Base-by-base conservation (phyloP, 23 tunicate species). In the Styela clava region DNA sequence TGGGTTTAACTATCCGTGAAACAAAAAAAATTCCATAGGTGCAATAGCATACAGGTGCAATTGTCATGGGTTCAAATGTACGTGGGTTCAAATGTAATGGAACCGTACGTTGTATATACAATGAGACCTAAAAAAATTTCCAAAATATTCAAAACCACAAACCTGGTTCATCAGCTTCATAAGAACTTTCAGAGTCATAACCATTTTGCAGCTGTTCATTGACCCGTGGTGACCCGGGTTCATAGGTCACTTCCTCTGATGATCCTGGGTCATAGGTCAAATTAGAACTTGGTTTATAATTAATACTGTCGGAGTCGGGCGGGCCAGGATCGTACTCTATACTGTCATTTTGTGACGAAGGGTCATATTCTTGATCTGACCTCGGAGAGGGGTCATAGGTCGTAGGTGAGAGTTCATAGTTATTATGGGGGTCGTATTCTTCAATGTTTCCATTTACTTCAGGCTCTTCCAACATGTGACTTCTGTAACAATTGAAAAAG, bases 131-230 rank as follows among this genome's bases (percentile, higher is more conserved):
- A n/a, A n/a, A n/a, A n/a, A n/a, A n/a, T n/a, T n/a, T n/a, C n/a
- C n/a, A n/a, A n/a, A n/a, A n/a, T n/a, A n/a, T n/a, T n/a, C n/a
- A n/a, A n/a, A n/a, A n/a, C n/a, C n/a, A n/a, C n/a, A n/a, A n/a
- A 76, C 81, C 81, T 33, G 81, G 81, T 44, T 76, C 81, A 44
- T 76, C 67, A 37, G 19, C 81, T 31, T 1, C 65, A 24, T 44
- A 24, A 44, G 44, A 76, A n/a, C 33, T 56, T 52, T 76, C 81
- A 20, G 64, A 52, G 24, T 76, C 64, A 24, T 29, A 33, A 3
- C 35, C 35, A 21, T 71, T 30, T 24, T 65, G 70, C 16, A 34
- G 29, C 35, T 32, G 77, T 65, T 65, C 30, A 27, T 65, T 65
- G 70, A 24, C 70, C 35, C 16, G 5, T 34, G 35, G 32, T 34